Percentiles rank a stretch among this genome's conserved stretches.
phyloP scores from a whole-genome alignment of 2,113 vertebrate genomes.

The Cyanoramphus novaezelandiae region DNA sequence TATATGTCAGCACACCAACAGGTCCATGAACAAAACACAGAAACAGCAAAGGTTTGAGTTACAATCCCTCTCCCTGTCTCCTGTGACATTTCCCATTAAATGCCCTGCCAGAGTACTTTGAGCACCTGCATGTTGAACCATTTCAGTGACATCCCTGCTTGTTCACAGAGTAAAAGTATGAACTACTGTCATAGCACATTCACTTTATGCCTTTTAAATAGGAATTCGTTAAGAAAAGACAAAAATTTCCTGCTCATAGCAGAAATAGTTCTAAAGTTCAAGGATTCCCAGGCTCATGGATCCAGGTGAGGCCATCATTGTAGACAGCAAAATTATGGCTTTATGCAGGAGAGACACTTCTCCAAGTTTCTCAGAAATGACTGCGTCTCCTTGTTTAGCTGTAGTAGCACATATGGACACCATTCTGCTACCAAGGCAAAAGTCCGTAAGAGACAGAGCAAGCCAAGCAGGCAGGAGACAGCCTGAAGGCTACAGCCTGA shows the following conservation, averaged over 20 bases:
- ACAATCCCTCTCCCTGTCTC: not conserved
- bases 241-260: not conserved
- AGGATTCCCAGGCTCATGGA: not conserved
- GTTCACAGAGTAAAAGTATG: not conserved
- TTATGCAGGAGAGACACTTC: not conserved
- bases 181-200: not conserved
- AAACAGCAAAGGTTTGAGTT: not conserved
- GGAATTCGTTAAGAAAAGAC: not conserved
- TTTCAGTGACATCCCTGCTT: not conserved
- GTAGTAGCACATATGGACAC: not conserved
- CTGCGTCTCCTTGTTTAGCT: not conserved
- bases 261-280: not conserved
- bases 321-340: not conserved
- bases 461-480: not conserved
- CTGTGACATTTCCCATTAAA: not conserved
- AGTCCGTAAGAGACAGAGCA: not conserved
- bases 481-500: not conserved
- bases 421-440: not conserved
- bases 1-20: not conserved
- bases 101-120: fast-evolving
- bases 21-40: not conserved
- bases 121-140: not conserved
- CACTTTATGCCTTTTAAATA: not conserved
- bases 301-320: not conserved
- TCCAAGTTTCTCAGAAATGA: not conserved